Conservation (phyloP, 2,113 vertebrate genomes). For the Butastur rufipennis region DNA sequence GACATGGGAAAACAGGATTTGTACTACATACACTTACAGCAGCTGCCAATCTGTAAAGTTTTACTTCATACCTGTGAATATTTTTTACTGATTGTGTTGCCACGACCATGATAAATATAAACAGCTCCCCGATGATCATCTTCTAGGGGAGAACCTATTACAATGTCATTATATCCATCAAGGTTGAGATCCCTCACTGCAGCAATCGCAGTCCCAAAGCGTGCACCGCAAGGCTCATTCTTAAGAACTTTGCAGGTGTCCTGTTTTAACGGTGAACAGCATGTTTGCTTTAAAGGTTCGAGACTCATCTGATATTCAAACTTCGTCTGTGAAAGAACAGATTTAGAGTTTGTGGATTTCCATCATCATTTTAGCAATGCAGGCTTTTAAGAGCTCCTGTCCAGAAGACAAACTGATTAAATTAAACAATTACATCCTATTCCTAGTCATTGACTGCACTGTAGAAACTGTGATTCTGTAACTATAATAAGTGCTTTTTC, state of each 20-base stretch:
- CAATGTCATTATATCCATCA: slow-evolving; percentile 88
- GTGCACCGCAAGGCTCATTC: slow-evolving; percentile 90
- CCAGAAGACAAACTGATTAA: not conserved
- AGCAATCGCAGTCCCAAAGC: slow-evolving; percentile 95
- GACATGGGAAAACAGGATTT: not conserved
- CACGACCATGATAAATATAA: slow-evolving; percentile 89
- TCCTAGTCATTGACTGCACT: not conserved
- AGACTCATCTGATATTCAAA: slow-evolving; percentile 87
- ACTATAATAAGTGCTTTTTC: not conserved
- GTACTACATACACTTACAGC: not conserved
- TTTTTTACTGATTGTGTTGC: slow-evolving; percentile 78
- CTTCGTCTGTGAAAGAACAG: slow-evolving; percentile 66
- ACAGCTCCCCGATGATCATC: slow-evolving; percentile 91
- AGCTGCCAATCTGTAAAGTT: not conserved
- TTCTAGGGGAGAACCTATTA: slow-evolving; percentile 91
- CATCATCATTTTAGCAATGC: not conserved
- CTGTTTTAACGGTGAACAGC: slow-evolving; percentile 77
- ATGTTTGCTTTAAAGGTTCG: slow-evolving; percentile 87
- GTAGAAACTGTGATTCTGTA: not conserved
- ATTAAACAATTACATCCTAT: not conserved
- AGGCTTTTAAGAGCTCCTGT: not conserved
- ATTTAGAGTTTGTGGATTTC: not conserved
- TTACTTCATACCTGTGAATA: slow-evolving; percentile 84
- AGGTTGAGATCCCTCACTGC: slow-evolving; percentile 90
- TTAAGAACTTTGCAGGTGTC: slow-evolving; percentile 74